Base-by-base conservation (phyloP, 1,140 invertebrate genomes). In the Goniozus legneri region DNA sequence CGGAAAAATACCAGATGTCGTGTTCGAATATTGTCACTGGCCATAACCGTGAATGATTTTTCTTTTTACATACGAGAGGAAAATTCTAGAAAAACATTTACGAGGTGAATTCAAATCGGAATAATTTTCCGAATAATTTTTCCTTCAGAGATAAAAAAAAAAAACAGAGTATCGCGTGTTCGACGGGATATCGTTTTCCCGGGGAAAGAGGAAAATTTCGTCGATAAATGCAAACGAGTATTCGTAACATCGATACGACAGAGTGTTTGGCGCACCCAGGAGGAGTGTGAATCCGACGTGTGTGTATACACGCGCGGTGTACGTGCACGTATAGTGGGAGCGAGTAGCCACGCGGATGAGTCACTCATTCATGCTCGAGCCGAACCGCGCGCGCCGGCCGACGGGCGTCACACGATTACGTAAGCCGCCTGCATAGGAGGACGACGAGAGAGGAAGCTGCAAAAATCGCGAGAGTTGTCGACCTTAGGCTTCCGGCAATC, bases 311-410 rank as follows among this genome's bases (percentile, higher is more conserved):
- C 38, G 14, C 41, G 32, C 12, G 4, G 13, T 13, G 32, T 16
- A 8, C 31, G 42, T 30, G 32, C 8, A 13, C 30, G 42, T n/a
- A 12, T 30, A 24, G 21, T 2, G 21, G 30, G 21, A 34, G 16
- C n/a, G 4, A 44, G 24, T 6, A 27, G 30, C 40, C 21, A 42
- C 33, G 39, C 32, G 46, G 32, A 42, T 63, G 59, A 63, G 46
- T 63, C 59, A 63, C 56, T 59, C 60, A 63, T 63, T 62, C 60
- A 59, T 60, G 54, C 50, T 54, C 48, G 53, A n/a, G 52, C 42
- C 46, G 46, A 41, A 41, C 19, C 34, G 18, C 40, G 19, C 16
- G 21, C 16, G 31, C 30, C 22, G 49, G 40, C 52, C 44, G 46
- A n/a, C 56, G 46, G 54, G 49, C 60, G 58, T 62, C 53, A 46